phyloP scores from a whole-genome alignment of 2,888 invertebrate genomes.

The Papilio protenor region DNA sequence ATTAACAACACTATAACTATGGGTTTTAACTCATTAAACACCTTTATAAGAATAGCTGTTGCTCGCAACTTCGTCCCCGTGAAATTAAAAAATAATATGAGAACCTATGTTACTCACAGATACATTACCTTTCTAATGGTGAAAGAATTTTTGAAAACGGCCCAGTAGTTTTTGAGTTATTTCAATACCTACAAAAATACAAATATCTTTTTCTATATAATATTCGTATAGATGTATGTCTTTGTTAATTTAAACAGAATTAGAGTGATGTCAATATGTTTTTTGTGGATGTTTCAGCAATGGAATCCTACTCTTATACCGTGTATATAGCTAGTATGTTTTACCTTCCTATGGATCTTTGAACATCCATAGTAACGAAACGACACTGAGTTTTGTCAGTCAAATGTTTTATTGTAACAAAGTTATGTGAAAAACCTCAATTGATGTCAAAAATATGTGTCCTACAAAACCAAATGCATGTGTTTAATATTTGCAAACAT shows the following conservation, averaged over 20 bases:
- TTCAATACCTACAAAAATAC: too few species aligned
- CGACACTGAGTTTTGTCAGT: neutral
- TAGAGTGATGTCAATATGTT: neutral
- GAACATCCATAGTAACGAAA: neutral
- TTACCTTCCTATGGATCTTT: neutral
- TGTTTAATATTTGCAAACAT: neutral
- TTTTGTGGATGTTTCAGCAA: neutral
- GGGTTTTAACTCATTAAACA: neutral
- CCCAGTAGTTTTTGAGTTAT: too few species aligned
- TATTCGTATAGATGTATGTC: neutral
- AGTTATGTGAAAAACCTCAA: neutral
- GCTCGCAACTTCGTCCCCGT: too few species aligned
- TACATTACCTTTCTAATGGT: too few species aligned
- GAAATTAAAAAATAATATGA: too few species aligned
- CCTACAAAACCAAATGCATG: neutral
- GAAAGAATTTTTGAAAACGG: too few species aligned
- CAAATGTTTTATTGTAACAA: neutral
- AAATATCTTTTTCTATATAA: too few species aligned
- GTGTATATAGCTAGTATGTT: neutral
- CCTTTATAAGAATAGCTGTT: neutral
- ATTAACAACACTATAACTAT: neutral
- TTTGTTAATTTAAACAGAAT: neutral
- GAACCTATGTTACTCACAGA: too few species aligned
- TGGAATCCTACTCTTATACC: neutral
- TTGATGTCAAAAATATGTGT: neutral